Evolutionary conservation across 2,888 invertebrate genomes (phyloP), one percentile per base, ranked within the genome.

Genomic region (Acrobasis suavella): DNA sequence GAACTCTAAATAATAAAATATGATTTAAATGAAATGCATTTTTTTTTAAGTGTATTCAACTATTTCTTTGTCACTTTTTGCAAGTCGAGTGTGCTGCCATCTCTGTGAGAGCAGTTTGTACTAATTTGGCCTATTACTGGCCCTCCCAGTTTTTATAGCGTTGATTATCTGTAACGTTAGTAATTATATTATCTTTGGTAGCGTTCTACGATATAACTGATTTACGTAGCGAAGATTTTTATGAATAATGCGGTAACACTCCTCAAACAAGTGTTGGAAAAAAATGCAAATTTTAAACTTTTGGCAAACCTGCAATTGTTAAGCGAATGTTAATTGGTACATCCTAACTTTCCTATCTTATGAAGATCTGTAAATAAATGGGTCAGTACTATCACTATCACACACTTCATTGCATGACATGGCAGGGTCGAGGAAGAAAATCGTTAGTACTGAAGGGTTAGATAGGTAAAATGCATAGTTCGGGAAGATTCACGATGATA

Each of bases 261-360:
- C 73, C 76, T 80, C 78, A 82, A 81, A 81, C 72, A 80, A 83
- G 80, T 83, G 76, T 82, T 82, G 89, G 89, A 91, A 91, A 91
- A 91, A 87, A 91, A 91, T 91, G 91, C 91, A 82, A 91, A 91
- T 91, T 91, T 91, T 90, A 87, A 90, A 91, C 89, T 86, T 82
- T 87, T 91, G 91, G 91, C 91, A 91, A 91, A 91, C 91, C 90
- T 91, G 91, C 91, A 91, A 91, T 91, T 91, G 91, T 91, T 91
- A 91, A 91, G 90, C 83, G 85, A 83, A 80, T 76, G 67, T 69
- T 72, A 65, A 64, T 65, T 64, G 73, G 67, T 65, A 72, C 70
- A 70, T 65, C 69, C 70, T 73, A 69, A 70, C 72, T 73, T 67
- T 68, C 66, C 68, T 32, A 32, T 7, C 2, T 32, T 32, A 32